phyloP scores from a whole-genome alignment of 1,140 invertebrate genomes.

The Camponotus vicinus region DNA sequence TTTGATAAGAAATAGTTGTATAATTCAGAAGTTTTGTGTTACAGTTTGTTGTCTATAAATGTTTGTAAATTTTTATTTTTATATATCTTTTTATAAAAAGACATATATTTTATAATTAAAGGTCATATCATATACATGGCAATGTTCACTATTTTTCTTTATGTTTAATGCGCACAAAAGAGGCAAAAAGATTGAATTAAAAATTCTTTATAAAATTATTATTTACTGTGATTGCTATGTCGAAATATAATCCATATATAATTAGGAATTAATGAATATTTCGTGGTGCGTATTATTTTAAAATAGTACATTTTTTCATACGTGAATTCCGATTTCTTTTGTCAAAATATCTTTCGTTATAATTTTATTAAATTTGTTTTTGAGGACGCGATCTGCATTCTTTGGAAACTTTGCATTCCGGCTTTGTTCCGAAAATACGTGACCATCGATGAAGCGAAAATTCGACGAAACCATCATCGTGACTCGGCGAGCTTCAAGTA shows the following conservation, averaged over 20 bases:
- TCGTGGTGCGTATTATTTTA: background rate
- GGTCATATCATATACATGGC: too few species aligned
- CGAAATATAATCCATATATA: background rate
- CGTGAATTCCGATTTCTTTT: background rate
- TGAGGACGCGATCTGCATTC: conserved; percentile 24
- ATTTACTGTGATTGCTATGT: background rate
- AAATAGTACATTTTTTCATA: background rate
- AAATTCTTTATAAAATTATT: background rate
- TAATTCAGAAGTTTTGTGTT: background rate
- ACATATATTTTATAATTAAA: too few species aligned
- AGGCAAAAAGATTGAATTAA: background rate
- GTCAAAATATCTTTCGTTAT: background rate
- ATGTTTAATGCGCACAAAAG: too few species aligned
- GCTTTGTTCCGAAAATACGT: conserved; percentile 44
- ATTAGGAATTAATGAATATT: background rate
- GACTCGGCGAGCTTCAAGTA: conserved; percentile 28
- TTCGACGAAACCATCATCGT: conserved; percentile 40
- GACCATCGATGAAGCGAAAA: conserved; percentile 45
- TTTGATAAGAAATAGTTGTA: background rate
- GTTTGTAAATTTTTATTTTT: background rate
- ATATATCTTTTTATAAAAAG: background rate
- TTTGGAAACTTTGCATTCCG: background rate
- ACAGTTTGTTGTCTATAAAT: background rate
- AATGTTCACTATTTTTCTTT: too few species aligned
- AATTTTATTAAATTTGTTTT: background rate